Percentiles rank a stretch among this genome's conserved stretches.
phyloP scores from a whole-genome alignment of 2,113 vertebrate genomes.

The Choloepus hoffmanni region DNA sequence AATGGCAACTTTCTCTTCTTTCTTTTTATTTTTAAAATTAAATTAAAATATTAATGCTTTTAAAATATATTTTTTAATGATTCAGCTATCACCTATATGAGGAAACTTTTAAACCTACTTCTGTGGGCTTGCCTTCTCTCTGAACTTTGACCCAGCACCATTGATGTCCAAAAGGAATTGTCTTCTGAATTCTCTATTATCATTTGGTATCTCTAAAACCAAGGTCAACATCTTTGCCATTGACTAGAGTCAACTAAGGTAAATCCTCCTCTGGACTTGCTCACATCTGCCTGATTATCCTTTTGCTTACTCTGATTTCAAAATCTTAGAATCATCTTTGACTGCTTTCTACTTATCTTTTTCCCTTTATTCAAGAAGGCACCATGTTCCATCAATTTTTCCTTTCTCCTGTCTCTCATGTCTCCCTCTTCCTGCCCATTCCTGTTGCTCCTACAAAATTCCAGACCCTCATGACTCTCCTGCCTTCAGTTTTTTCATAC shows the following conservation, averaged over 20 bases:
- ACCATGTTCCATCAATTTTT: neutral
- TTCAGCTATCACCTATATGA: neutral
- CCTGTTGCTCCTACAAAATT: neutral
- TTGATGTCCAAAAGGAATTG: neutral
- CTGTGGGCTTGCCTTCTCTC: neutral
- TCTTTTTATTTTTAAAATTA: neutral
- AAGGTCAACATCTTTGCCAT: neutral
- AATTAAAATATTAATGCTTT: neutral
- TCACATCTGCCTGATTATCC: neutral
- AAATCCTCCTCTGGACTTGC: neutral
- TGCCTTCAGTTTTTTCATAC: neutral
- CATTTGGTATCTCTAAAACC: conserved; percentile 15
- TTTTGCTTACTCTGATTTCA: neutral
- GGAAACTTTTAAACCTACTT: neutral
- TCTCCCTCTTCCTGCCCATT: neutral
- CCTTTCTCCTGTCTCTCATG: neutral
- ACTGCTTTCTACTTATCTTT: neutral
- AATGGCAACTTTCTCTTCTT: neutral
- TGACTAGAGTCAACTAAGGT: neutral
- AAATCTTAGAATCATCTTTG: neutral
- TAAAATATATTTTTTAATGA: no score
- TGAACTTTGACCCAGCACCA: neutral
- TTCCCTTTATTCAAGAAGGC: neutral
- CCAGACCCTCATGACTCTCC: neutral
- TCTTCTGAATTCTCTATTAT: neutral